Evolutionary conservation across 35 echinoderm and acorn worm species (phyloP).

Genomic region (Heliocidaris tuberculata): DNA sequence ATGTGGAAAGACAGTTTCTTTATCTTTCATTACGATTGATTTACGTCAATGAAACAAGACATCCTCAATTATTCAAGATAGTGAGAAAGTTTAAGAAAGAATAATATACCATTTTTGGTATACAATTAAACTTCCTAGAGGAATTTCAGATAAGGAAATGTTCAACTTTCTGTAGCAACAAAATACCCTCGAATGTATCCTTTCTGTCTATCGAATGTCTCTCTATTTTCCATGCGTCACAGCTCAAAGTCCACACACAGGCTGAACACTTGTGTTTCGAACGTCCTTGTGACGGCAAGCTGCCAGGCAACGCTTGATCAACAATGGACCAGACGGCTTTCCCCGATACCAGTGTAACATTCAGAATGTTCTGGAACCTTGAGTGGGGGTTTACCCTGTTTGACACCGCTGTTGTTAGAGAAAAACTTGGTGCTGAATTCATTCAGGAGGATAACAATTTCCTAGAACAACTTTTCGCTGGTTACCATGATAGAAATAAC

Average conservation of each 20-base stretch:
- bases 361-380: background rate
- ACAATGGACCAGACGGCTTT: background rate
- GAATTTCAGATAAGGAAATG: background rate
- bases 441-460: background rate
- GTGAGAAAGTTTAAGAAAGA: background rate
- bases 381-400: background rate
- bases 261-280: background rate
- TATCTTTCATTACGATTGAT: background rate
- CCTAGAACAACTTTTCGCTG: background rate
- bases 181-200: background rate
- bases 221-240: background rate
- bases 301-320: slow-evolving; percentile 7
- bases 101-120: background rate
- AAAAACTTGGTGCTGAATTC: background rate
- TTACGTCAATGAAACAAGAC: background rate
- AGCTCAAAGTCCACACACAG: background rate
- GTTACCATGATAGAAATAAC: background rate
- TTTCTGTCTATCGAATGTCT: background rate
- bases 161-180: background rate
- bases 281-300: background rate
- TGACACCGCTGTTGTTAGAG: background rate
- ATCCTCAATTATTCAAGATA: background rate
- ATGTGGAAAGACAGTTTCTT: background rate
- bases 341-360: background rate
- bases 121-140: background rate